Evolutionary conservation across 2,888 invertebrate species (phyloP).

Genomic region (Sympetrum striolatum): DNA sequence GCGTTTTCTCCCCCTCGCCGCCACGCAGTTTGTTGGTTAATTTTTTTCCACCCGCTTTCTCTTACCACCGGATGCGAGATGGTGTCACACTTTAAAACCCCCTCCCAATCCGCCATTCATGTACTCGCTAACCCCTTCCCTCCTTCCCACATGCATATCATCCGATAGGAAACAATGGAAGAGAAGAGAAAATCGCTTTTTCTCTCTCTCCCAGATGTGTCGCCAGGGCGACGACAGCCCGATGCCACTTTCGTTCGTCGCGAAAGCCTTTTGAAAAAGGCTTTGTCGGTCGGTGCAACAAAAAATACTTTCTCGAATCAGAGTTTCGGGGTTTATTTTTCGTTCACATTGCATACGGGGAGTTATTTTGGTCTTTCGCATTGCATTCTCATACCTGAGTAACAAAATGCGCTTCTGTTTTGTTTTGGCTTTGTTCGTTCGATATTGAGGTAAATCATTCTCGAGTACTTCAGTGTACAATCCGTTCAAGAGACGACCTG

Average conservation of each 20-base stretch:
- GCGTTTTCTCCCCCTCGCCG: background rate
- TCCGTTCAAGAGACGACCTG: no score
- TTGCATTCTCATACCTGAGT: no score
- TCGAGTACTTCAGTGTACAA: no score
- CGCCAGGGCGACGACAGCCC: background rate
- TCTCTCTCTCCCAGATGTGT: background rate
- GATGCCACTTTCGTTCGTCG: background rate
- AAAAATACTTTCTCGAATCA: background rate
- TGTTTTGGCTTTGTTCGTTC: no score
- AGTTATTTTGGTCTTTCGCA: no score
- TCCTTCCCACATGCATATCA: background rate
- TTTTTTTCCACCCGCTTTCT: conserved; percentile 30
- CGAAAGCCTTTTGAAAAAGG: background rate
- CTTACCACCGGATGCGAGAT: conserved; percentile 31
- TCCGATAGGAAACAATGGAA: conserved; percentile 15
- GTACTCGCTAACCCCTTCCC: background rate
- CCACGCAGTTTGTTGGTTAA: background rate
- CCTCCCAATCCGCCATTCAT: background rate
- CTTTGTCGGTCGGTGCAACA: background rate
- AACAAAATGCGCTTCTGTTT: no score
- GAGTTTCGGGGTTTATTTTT: background rate
- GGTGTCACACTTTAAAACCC: background rate
- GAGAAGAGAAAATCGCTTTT: conserved; percentile 32
- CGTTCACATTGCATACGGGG: background rate
- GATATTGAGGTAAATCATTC: no score